Evolutionary conservation across 2,113 vertebrate species (phyloP).

Genomic region (Podarcis muralis): DNA sequence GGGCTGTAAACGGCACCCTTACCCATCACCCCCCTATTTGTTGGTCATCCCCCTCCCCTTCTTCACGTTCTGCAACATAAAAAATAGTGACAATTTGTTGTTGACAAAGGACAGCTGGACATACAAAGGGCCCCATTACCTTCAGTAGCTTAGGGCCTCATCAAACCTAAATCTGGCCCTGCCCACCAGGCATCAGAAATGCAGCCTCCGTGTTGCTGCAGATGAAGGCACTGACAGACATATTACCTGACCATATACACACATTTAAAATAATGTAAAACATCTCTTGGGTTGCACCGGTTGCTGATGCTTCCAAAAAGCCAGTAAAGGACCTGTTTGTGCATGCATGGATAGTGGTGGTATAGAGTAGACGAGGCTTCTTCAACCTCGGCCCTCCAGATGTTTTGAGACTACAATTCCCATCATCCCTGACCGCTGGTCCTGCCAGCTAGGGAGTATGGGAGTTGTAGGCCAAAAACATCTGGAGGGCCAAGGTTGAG

Average conservation of each 20-base stretch:
- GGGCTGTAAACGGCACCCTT: accelerated
- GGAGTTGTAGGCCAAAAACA: no score
- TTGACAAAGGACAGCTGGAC: no score
- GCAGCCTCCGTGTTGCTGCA: background rate
- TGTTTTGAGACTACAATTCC: no score
- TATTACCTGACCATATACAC: background rate
- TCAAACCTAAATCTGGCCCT: no score
- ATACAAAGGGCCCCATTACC: no score
- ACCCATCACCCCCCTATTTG: accelerated
- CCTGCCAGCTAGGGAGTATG: no score
- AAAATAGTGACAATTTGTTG: no score
- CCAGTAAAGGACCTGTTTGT: background rate
- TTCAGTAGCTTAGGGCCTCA: no score
- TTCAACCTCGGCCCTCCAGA: no score
- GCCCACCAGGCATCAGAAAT: background rate
- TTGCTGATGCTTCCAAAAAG: background rate
- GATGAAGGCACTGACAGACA: background rate
- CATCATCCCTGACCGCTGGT: no score
- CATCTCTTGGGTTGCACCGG: background rate
- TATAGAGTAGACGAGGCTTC: background rate
- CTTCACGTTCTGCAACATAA: background rate
- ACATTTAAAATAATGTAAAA: background rate
- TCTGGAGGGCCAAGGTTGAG: no score
- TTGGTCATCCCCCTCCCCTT: background rate
- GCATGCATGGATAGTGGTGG: background rate